Evolutionary conservation across 2,113 vertebrate genomes (phyloP).

Genomic region (Antechinus stuartii): DNA sequence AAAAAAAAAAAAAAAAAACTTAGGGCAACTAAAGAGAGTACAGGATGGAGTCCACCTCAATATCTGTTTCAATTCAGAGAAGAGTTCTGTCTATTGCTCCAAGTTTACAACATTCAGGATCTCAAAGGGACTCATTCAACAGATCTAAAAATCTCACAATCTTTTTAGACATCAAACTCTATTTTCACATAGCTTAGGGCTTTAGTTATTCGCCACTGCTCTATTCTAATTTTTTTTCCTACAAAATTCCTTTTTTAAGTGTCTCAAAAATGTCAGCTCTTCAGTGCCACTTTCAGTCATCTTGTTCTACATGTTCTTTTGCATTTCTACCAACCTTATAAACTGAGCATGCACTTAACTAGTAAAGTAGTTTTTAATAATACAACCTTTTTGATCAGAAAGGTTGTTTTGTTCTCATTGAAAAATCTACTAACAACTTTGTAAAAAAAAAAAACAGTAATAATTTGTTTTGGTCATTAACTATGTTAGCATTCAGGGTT

Average conservation of each 20-base stretch:
- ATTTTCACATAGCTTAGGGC: neutral
- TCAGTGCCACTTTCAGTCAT: neutral
- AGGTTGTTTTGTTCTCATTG: neutral
- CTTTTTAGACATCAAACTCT: neutral
- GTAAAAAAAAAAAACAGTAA: neutral
- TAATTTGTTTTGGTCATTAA: neutral
- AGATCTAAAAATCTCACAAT: slow-evolving; percentile 10
- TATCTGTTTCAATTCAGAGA: neutral
- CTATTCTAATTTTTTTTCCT: neutral
- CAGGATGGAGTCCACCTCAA: slow-evolving; percentile 11
- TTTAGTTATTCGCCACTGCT: neutral
- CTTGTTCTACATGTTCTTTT: neutral
- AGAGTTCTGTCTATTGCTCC: slow-evolving; percentile 12
- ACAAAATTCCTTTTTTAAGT: neutral
- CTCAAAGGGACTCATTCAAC: slow-evolving; percentile 36
- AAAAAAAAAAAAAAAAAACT: neutral
- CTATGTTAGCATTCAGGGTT: neutral
- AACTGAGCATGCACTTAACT: neutral
- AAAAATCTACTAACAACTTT: neutral
- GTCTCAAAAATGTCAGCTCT: neutral
- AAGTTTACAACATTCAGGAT: slow-evolving; percentile 18
- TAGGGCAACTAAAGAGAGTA: neutral
- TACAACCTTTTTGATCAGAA: neutral
- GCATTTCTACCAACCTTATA: neutral
- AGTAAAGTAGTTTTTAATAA: neutral